A percentile compares a stretch with the other conserved stretches of the same genome.
phyloP scores from a whole-genome alignment of 1,140 invertebrate genomes.

The Drosophila kikkawai region DNA sequence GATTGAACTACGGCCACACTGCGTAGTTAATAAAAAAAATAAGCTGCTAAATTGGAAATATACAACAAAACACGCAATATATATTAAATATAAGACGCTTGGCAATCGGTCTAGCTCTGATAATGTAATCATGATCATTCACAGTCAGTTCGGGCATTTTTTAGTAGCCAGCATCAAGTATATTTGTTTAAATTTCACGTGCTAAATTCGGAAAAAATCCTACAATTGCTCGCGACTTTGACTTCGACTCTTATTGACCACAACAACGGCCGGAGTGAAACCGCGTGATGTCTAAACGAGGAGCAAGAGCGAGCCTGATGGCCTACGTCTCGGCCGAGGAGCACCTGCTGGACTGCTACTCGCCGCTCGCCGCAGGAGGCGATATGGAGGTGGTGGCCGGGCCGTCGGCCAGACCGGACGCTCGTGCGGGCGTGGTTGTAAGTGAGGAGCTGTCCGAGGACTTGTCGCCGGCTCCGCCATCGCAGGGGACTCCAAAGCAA shows the following conservation, averaged over 20 bases:
- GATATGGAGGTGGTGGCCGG: constrained; percentile 11
- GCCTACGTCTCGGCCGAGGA: constrained; percentile 56
- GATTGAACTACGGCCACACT: constrained; percentile 6
- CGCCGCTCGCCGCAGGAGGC: constrained; percentile 32
- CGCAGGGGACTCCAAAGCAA: neutral
- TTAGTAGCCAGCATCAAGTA: constrained; percentile 39
- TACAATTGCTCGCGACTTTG: constrained; percentile 21
- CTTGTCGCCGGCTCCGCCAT: neutral
- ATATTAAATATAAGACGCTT: constrained; percentile 9
- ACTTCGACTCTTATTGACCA: constrained; percentile 9
- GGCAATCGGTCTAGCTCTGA: constrained; percentile 22
- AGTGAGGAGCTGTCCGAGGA: neutral
- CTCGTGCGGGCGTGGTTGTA: neutral
- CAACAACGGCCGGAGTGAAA: constrained; percentile 5
- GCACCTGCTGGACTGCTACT: constrained; percentile 61
- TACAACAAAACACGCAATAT: constrained; percentile 20
- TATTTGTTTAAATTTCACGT: constrained; percentile 73
- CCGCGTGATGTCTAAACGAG: constrained; percentile 50
- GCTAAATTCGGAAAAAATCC: constrained; percentile 60
- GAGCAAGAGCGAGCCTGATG: constrained; percentile 16
- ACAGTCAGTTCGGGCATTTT: constrained; percentile 45
- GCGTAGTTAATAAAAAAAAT: constrained; percentile 33
- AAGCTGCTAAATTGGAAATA: constrained; percentile 42
- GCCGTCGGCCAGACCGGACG: neutral
- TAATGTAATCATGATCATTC: constrained; percentile 36